Evolutionary conservation across 2,113 vertebrate species (phyloP).

Genomic region (Edolisoma coerulescens): DNA sequence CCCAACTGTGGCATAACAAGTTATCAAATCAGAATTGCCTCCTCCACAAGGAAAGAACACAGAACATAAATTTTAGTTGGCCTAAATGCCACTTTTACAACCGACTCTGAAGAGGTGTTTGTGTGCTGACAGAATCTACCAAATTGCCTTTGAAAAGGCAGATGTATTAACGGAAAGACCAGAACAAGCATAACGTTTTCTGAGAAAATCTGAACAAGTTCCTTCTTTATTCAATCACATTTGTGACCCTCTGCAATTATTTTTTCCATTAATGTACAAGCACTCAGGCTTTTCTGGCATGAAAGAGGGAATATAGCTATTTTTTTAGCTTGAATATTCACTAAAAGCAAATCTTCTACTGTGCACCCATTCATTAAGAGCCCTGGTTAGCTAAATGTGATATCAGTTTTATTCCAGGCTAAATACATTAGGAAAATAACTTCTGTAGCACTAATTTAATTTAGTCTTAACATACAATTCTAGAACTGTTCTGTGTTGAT

Average conservation of each 20-base stretch:
- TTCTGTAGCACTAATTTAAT: background rate
- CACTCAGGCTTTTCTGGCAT: background rate
- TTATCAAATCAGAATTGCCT: background rate
- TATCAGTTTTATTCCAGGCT: background rate
- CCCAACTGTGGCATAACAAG: background rate
- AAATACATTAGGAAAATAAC: background rate
- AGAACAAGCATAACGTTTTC: background rate
- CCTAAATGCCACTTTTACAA: background rate
- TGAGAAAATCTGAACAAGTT: background rate
- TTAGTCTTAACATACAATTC: background rate
- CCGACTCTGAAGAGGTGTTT: background rate
- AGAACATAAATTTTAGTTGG: background rate
- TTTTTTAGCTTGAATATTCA: background rate
- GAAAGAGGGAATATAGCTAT: background rate
- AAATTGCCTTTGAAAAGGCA: background rate
- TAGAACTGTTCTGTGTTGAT: background rate
- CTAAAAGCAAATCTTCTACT: slow-evolving; percentile 7
- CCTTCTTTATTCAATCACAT: background rate
- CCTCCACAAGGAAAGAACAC: background rate
- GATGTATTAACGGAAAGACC: background rate
- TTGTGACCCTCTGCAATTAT: background rate
- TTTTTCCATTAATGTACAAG: background rate
- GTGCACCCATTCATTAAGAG: background rate
- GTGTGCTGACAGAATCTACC: background rate
- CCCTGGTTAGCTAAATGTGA: background rate